Evolutionary conservation across 2,113 vertebrate genomes (phyloP).

Genomic region (Furnarius figulus): DNA sequence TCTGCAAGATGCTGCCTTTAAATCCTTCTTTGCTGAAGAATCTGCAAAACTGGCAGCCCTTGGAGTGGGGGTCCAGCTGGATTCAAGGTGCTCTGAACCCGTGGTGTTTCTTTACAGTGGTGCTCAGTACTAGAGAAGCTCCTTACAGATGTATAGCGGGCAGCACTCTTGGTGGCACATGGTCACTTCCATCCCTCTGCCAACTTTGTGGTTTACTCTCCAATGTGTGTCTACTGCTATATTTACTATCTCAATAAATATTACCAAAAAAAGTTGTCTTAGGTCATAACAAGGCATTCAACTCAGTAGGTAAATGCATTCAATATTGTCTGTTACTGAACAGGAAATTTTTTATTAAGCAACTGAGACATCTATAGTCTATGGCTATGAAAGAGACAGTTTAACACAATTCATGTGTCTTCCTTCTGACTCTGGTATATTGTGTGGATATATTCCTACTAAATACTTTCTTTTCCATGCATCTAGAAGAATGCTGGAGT

Average conservation of each 20-base stretch:
- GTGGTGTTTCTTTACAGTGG: not conserved
- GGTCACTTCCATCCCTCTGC: not conserved
- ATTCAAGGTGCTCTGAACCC: not conserved
- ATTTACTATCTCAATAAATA: not conserved
- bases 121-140: not conserved
- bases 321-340: not conserved
- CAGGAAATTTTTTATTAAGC: not conserved
- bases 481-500: not conserved
- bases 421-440: not conserved
- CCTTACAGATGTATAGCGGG: not conserved
- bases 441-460: not conserved
- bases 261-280: not conserved
- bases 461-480: not conserved
- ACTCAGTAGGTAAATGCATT: not conserved
- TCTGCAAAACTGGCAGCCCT: not conserved
- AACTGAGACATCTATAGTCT: not conserved
- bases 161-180: not conserved
- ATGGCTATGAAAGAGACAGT: not conserved
- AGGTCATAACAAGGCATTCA: not conserved
- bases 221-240: not conserved
- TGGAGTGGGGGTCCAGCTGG: fast-evolving
- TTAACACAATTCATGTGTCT: not conserved
- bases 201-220: not conserved
- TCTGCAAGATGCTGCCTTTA: not conserved
- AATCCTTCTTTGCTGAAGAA: not conserved